Percentiles rank a stretch among this genome's conserved stretches.
Conservation (phyloP, 2,888 invertebrate species). For the Agrotis exclamationis region DNA sequence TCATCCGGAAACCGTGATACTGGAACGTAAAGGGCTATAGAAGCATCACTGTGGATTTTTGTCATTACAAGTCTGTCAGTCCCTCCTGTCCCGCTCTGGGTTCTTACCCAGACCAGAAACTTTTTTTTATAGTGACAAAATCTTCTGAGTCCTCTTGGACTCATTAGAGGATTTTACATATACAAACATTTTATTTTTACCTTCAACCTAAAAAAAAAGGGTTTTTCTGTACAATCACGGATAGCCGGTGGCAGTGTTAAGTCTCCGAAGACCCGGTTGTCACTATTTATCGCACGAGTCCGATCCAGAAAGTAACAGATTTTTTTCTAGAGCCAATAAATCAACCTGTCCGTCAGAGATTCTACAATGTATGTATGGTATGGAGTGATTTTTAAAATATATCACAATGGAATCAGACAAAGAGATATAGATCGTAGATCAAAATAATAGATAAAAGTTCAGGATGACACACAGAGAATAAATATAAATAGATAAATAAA, state of each 20-base stretch:
- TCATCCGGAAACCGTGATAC: too few species aligned
- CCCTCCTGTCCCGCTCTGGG: too few species aligned
- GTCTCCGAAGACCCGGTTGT: slow-evolving; percentile 25
- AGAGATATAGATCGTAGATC: not conserved
- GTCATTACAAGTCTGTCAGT: too few species aligned
- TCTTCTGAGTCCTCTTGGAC: too few species aligned
- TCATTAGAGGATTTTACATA: too few species aligned
- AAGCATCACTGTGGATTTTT: too few species aligned
- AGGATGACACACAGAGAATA: too few species aligned
- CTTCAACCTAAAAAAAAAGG: not conserved
- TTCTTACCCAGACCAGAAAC: too few species aligned
- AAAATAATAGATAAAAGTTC: too few species aligned
- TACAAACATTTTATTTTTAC: not conserved
- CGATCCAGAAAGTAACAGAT: slow-evolving; percentile 30
- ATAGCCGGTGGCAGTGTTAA: not conserved
- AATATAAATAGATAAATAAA: too few species aligned
- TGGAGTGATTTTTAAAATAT: slow-evolving; percentile 14
- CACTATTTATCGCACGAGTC: slow-evolving; percentile 32
- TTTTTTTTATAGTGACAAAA: too few species aligned
- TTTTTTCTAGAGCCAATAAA: slow-evolving; percentile 49
- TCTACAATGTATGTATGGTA: slow-evolving; percentile 1
- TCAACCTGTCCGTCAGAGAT: slow-evolving; percentile 31
- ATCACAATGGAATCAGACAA: not conserved
- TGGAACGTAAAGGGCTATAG: too few species aligned
- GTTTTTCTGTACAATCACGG: not conserved